Base-by-base conservation (phyloP, 2,888 invertebrate species). In the Heliconius ismenius region DNA sequence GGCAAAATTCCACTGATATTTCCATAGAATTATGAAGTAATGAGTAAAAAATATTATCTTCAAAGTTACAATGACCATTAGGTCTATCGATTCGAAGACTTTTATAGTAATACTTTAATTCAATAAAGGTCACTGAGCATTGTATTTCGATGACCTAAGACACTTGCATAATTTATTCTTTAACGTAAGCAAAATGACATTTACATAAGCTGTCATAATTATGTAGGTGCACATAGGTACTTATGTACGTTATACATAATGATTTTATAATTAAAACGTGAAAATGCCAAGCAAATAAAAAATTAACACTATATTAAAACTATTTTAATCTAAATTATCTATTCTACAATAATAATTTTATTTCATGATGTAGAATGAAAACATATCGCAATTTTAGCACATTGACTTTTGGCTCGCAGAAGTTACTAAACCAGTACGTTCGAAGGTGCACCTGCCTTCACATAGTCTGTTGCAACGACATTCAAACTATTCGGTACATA, bases 111-210 rank as follows among this genome's bases (percentile, higher is more conserved):
- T n/a, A n/a, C n/a, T n/a, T n/a, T n/a, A 84, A 83, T 84, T 85
- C 82, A 84, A 84, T 82, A 81, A 82, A 83, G 88, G 86, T 86
- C 88, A 86, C 77, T 82, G 82, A 80, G 84, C 84, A 90, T 89
- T 89, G 91, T 91, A 83, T 89, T 89, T 84, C 83, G 82, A 74
- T 89, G 89, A 92, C 92, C 92, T 87, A 88, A 83, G 85, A 89
- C 86, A 90, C 86, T 89, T 91, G 91, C 89, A 90, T 91, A 90
- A 89, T 89, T 88, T 88, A 88, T 87, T 83, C 49, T 67, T 72
- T 65, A 43, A 73, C 36, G 39, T 75, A 62, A 70, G 60, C 62
- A 73, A 63, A 39, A 39, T 73, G 39, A 73, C 62, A 43, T 78
- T 74, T 74, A 82, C 76, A 81, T 81, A 77, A 80, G 73, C 78